These are phyloP conservation scores for Strigops habroptila DNA, from an alignment of 2,113 vertebrate species.

Conservation along the genomic window DNA sequence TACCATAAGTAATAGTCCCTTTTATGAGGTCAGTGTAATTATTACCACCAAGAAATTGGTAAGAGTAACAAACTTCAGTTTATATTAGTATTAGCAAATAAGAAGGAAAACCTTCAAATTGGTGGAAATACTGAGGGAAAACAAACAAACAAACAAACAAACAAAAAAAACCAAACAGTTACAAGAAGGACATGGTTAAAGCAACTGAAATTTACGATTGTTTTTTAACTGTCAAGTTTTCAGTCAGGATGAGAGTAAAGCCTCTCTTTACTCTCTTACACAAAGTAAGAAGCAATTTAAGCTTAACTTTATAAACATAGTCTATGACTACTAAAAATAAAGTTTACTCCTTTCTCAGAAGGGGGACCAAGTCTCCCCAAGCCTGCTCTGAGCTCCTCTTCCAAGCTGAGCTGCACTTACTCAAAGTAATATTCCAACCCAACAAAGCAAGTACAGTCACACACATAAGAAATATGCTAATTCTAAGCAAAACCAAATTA, in stretches of 20 bases:
- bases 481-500: not conserved
- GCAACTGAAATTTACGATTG: not conserved
- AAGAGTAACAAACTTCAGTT: not conserved
- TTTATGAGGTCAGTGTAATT: not conserved
- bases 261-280: not conserved
- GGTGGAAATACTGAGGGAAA: not conserved
- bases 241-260: not conserved
- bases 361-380: fast-evolving
- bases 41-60: not conserved
- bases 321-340: not conserved
- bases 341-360: not conserved
- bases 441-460: not conserved
- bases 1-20: not conserved
- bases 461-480: not conserved
- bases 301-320: not conserved
- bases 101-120: not conserved
- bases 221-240: not conserved
- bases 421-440: not conserved
- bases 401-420: not conserved
- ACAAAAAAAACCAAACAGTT: not conserved
- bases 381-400: not conserved
- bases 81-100: not conserved
- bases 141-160: not conserved
- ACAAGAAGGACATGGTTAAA: not conserved
- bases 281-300: not conserved